Evolutionary conservation across 1,140 invertebrate species (phyloP), one percentile per base, ranked within the genome.

Genomic region (Stegodyphus dumicola): DNA sequence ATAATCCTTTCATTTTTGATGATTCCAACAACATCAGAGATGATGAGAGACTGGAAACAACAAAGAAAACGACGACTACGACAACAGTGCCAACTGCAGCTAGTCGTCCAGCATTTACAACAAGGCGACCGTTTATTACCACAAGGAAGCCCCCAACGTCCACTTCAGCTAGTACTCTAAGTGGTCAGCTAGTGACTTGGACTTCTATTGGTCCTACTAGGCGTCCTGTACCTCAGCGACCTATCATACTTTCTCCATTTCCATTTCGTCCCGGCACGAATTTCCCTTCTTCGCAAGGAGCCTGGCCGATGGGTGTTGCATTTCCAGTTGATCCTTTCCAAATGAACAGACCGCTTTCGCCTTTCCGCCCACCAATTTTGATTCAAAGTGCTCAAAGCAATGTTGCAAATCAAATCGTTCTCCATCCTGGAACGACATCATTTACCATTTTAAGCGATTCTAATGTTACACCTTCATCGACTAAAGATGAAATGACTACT

Each of bases 121-220:
- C 56, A 5, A 70, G 33, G 6, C 2, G 15, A 7, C 18, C 15
- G 15, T n/a, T 74, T 1, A 77, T 70, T 6, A 77, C 83, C 6
- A 52, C 7, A 10, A 51, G 49, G 3, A 64, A 33, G 1, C n/a
- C 74, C 6, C 17, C 75, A 2, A 48, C 67, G 10, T 64, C 53
- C 17, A 60, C 67, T 11, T 54, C 73, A 11, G 52, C 13, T 10
- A 70, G 52, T 6, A 54, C 73, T 6, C n/a, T 71, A 9, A 17
- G n/a, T 48, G 52, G n/a, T 7, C 81, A 85, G 53, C 52, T 86
- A 3, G 75, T 86, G 48, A 86, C 84, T 0, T 86, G 84, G 84
- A 76, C 84, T 10, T 71, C 75, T n/a, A 76, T 86, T 6, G 69
- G 84, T 10, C 84, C 84, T 11, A 86, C 76, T 1, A 86, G 76